Evolutionary conservation across 2,888 invertebrate species (phyloP), one percentile per base, ranked within the genome.

Genomic region (Eilema depressum): DNA sequence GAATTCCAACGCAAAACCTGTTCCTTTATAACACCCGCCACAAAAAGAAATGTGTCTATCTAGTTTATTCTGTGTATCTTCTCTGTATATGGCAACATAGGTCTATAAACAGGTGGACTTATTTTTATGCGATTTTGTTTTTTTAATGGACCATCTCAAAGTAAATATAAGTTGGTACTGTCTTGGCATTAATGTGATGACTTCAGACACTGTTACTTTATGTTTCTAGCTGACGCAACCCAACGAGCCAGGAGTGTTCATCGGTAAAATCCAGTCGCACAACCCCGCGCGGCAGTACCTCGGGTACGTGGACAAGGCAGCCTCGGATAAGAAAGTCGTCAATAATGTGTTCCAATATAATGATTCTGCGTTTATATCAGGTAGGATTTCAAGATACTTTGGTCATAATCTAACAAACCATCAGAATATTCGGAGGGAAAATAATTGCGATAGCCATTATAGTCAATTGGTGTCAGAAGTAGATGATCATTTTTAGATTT

Each of bases 331-430:
- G 94, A 99, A 99, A 94, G 95, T 99, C 63, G 98, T 99, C 0
- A 91, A 95, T 30, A 97, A 99, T 91, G 99, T 99, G 0, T 99
- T 99, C 88, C 91, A 89, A 3, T 97, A 97, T 77, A 99, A 99
- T 67, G 99, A 99, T 90, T 97, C 97, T 37, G 99, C 98, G n/a
- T 99, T 99, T 89, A 96, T 99, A 75, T 99, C 99, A 67, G 99
- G 98, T 96, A 71, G 70, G 78, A 26, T 61, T 30, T 28, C 5
- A 8, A 26, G 11, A 5, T 41, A 11, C 47, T 47, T 37, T 47
- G 20, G 47, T 47, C 8, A 47, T 20, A 47, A 7, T 47, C 47
- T 47, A 5, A 47, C n/a, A 20, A 1, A 20, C 17, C 17, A 41
- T 41, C 20, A 47, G 47, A 47, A 47, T n/a, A n/a, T 47, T 41